Evolutionary conservation across 2,797 vertebrate species (phyloP).

Genomic region (Sebastolobus altivelis): DNA sequence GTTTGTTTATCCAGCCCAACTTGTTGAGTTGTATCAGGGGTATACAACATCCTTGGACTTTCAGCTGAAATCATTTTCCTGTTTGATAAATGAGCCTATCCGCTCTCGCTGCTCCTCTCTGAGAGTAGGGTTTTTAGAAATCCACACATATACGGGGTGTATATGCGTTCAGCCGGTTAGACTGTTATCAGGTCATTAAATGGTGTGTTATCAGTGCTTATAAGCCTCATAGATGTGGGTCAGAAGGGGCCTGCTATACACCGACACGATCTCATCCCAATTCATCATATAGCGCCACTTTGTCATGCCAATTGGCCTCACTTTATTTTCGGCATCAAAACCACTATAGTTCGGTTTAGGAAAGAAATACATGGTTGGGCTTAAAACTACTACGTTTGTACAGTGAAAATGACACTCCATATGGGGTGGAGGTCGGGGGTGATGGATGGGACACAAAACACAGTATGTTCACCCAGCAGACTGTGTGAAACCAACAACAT

Average conservation of each 20-base stretch:
- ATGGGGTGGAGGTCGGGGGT: too few relatives aligned
- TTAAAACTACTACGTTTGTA: too few relatives aligned
- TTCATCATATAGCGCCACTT: not conserved
- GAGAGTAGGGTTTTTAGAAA: slow-evolving; percentile 7
- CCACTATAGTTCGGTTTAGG: not conserved
- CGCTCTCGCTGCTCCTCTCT: slow-evolving; percentile 1
- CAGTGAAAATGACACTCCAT: too few relatives aligned
- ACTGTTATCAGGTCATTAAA: not conserved
- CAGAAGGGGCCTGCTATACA: not conserved
- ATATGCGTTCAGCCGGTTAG: slow-evolving; percentile 3
- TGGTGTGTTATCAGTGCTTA: not conserved
- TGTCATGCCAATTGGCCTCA: not conserved
- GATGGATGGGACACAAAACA: too few relatives aligned
- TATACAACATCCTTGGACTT: slow-evolving; percentile 45
- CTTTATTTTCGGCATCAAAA: not conserved
- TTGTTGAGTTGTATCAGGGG: slow-evolving; percentile 48
- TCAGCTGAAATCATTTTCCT: slow-evolving; percentile 41
- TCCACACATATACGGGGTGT: not conserved
- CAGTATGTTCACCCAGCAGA: too few relatives aligned
- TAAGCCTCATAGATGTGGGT: not conserved
- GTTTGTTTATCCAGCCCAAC: slow-evolving; percentile 46
- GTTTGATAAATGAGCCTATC: slow-evolving; percentile 43
- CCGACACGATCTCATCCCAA: not conserved
- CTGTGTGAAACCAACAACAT: not conserved
- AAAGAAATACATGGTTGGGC: not conserved